A percentile compares a stretch with the other conserved stretches of the same genome.
Conservation (phyloP, 2,113 vertebrate species). For the Ranitomeya variabilis region DNA sequence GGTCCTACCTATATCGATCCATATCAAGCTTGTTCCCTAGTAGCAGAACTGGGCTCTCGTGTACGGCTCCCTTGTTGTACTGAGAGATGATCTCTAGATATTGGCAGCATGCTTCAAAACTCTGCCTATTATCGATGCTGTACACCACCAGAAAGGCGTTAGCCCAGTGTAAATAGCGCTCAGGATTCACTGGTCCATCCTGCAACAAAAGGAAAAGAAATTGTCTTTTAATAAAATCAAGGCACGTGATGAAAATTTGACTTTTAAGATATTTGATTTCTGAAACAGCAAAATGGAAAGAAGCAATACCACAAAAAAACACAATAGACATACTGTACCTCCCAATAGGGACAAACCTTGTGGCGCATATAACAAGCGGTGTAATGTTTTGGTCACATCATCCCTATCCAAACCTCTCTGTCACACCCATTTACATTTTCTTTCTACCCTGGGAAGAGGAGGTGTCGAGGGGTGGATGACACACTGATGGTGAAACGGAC, state of each 20-base stretch:
- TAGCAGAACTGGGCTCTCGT: constrained; percentile 74
- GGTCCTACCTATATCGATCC: constrained; percentile 84
- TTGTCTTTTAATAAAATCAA: not conserved
- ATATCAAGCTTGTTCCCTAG: constrained; percentile 93
- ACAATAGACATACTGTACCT: not conserved
- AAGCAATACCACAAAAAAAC: not conserved
- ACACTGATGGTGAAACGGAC: no score
- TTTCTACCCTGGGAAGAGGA: no score
- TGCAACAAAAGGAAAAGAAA: constrained; percentile 53
- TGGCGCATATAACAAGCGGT: no score
- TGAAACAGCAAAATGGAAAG: not conserved
- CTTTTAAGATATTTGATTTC: not conserved
- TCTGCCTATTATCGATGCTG: constrained; percentile 79
- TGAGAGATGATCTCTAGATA: constrained; percentile 79
- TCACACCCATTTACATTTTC: no score
- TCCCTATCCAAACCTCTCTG: no score
- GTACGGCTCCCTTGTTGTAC: constrained; percentile 72
- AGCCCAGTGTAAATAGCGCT: constrained; percentile 88
- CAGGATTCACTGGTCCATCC: constrained; percentile 82
- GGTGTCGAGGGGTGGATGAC: no score
- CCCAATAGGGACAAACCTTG: no score
- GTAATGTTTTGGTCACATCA: no score
- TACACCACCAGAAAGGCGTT: constrained; percentile 85
- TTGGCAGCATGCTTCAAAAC: constrained; percentile 78
- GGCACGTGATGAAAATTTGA: not conserved